Evolutionary conservation across 2,797 vertebrate species (phyloP).

Genomic region (Sternarchorhynchus goeldii): DNA sequence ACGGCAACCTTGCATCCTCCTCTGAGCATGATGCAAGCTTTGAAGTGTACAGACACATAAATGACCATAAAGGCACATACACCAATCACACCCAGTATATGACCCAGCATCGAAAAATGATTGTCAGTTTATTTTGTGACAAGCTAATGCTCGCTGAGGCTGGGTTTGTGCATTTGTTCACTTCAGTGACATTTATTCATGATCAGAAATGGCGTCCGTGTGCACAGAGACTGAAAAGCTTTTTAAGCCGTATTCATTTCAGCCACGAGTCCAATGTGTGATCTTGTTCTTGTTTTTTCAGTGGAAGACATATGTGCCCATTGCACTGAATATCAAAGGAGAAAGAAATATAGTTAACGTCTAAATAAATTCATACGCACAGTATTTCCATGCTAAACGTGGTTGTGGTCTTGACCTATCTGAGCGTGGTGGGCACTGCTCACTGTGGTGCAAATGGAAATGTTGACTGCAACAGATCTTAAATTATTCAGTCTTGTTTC

Average conservation of each 20-base stretch:
- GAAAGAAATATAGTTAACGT: neutral
- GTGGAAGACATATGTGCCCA: neutral
- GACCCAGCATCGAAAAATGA: neutral
- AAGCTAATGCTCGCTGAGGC: neutral
- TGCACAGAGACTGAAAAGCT: conserved; percentile 13
- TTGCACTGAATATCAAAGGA: no score
- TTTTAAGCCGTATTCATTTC: conserved; percentile 25
- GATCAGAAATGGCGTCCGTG: conserved; percentile 11
- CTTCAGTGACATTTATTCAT: conserved; percentile 33
- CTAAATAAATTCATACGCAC: no score
- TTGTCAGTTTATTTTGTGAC: conserved; percentile 6
- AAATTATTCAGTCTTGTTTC: conserved; percentile 33
- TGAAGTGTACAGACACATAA: conserved; percentile 1
- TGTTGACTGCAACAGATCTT: conserved; percentile 4
- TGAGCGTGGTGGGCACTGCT: neutral
- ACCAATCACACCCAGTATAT: neutral
- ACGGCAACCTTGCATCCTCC: conserved; percentile 40
- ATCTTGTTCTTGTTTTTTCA: neutral
- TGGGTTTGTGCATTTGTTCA: conserved; percentile 16
- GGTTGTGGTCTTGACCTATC: neutral
- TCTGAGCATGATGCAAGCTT: conserved; percentile 28
- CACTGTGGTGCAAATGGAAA: conserved; percentile 29
- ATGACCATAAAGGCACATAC: neutral
- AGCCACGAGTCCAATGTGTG: neutral
- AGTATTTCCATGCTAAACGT: neutral